Base-by-base conservation (phyloP, 2,888 invertebrate genomes). In the Callyntrura guangdongensis region DNA sequence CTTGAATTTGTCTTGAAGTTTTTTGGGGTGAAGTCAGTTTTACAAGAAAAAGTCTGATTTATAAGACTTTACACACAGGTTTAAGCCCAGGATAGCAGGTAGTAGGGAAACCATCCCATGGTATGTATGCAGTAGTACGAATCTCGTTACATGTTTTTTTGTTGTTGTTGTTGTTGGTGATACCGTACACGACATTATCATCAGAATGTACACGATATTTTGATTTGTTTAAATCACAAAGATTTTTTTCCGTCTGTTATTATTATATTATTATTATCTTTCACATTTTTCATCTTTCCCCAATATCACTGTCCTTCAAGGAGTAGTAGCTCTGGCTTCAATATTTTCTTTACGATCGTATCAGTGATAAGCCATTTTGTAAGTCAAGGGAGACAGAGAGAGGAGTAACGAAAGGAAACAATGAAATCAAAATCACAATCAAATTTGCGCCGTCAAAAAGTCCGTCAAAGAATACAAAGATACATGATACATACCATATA, bases 161-260 rank as follows among this genome's bases (percentile, higher is more conserved):
- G 47, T 20, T 49, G 45, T 82, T 5, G 64, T 20, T 64, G 36
- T 81, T 25, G 22, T 8, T 64, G 9, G 69, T 20, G 69, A 36
- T 36, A 14, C 20, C 25, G 49, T 64, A 64, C 83, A 64, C 17
- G 17, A 45, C 27, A 69, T 61, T 56, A 86, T 36, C 59, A 74
- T 86, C 45, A 74, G n/a, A 86, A 59, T 59, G 22, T 86, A 36
- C 84, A 47, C 53, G 20, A 69, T 87, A 81, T 81, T 87, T 87
- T 87, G 87, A 87, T 87, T 87, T 79, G 67, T 87, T 81, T 81
- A 67, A 87, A 87, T 87, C 69, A 56, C 81, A 12, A 36, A 45
- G n/a, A n/a, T 64, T 61, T 20, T 61, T 17, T 64, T 59, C 56
- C 53, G 67, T 86, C 49, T 45, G 47, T 79, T n/a, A n/a, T n/a